phyloP scores from a whole-genome alignment of 2,888 invertebrate genomes.

The Seladonia tumulorum region DNA sequence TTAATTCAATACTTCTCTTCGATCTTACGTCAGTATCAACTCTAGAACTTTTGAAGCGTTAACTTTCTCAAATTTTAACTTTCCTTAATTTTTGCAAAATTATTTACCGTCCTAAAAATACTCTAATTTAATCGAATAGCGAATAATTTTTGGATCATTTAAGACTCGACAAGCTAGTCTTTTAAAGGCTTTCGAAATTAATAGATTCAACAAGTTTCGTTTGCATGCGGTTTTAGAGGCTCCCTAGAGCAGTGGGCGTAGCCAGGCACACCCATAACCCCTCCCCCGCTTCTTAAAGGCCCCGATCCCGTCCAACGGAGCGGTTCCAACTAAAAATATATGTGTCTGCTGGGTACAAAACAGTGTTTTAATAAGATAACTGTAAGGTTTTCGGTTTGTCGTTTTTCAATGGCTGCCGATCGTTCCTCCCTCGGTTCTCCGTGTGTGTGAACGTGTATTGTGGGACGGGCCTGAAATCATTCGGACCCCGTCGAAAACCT shows the following conservation, averaged over 20 bases:
- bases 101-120: neutral
- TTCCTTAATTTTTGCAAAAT: neutral
- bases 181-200: neutral
- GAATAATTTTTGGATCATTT: neutral
- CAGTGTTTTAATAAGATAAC: neutral
- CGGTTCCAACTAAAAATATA: neutral
- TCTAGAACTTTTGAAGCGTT: neutral
- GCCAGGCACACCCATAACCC: neutral
- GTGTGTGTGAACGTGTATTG: conserved; percentile 39
- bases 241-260: neutral
- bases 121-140: neutral
- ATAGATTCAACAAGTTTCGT: neutral
- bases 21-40: neutral
- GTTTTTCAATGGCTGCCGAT: neutral
- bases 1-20: neutral
- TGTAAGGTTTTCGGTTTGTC: neutral
- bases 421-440: conserved; percentile 15
- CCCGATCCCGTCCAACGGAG: too few species aligned
- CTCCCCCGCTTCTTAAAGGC: neutral
- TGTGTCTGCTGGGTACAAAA: neutral
- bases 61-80: neutral
- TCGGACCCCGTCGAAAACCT: neutral
- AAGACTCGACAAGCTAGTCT: neutral
- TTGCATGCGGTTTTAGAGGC: neutral
- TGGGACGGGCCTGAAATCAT: conserved; percentile 29